A percentile compares a stretch with the other conserved stretches of the same genome.
These are phyloP conservation scores for Bufotes viridis DNA, from an alignment of 2,797 vertebrate species.

Conservation along the genomic window DNA sequence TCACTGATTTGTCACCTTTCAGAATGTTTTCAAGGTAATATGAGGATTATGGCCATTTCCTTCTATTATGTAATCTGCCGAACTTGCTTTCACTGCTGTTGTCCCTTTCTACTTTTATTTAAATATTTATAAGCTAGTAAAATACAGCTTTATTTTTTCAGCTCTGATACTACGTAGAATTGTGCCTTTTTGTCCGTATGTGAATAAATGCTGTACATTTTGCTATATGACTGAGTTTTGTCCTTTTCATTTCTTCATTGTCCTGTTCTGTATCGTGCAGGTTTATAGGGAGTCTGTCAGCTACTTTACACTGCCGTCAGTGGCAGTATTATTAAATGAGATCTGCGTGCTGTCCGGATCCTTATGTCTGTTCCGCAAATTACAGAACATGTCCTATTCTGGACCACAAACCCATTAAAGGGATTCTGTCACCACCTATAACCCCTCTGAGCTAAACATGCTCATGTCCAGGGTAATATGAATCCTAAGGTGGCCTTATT, in stretches of 20 bases:
- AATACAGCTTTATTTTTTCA: constrained; percentile 84
- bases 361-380: too few species aligned
- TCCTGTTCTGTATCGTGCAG: background rate
- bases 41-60: constrained; percentile 73
- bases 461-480: too few species aligned
- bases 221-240: constrained; percentile 70
- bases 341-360: too few species aligned
- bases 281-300: background rate
- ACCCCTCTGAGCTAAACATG: too few species aligned
- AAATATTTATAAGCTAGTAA: constrained; percentile 86
- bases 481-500: too few species aligned
- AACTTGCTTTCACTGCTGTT: constrained; percentile 71
- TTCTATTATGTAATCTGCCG: constrained; percentile 81
- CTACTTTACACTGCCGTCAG: too few species aligned
- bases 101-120: constrained; percentile 71
- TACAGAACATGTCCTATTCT: too few species aligned
- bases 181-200: constrained; percentile 86
- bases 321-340: too few species aligned
- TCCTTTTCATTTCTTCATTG: background rate
- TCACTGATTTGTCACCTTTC: constrained; percentile 8
- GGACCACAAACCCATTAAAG: too few species aligned
- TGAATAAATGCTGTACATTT: constrained; percentile 88
- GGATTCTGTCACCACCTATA: too few species aligned
- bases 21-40: constrained; percentile 66
- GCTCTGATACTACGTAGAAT: constrained; percentile 83